Evolutionary conservation across 2,797 vertebrate genomes (phyloP).

Genomic region (Poecilia velifera): DNA sequence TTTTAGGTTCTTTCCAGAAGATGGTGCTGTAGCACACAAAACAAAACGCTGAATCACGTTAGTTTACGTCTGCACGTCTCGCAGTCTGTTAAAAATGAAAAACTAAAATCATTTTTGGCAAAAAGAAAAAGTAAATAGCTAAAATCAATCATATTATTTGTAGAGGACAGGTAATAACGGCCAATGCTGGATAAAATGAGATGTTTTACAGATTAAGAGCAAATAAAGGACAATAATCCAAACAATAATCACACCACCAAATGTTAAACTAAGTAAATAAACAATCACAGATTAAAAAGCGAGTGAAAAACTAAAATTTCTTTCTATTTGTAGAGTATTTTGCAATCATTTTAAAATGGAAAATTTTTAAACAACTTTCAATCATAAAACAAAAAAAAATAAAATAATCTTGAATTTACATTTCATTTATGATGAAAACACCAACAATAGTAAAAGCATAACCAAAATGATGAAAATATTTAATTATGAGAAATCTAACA

Average conservation of each 20-base stretch:
- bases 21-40: conserved; percentile 11
- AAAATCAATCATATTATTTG: background rate
- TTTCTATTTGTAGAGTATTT: background rate
- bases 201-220: background rate
- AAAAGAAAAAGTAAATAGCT: background rate
- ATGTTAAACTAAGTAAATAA: background rate
- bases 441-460: background rate
- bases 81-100: background rate
- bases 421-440: background rate
- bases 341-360: background rate
- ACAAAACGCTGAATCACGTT: background rate
- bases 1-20: conserved; percentile 12
- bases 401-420: background rate
- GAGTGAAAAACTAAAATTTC: background rate
- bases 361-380: background rate
- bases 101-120: background rate
- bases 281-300: background rate
- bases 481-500: background rate
- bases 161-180: too few relatives aligned
- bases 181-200: background rate
- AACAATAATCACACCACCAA: background rate
- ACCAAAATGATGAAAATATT: background rate
- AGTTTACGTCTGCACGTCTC: background rate
- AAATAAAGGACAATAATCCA: background rate
- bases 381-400: background rate